Evolutionary conservation across 2,797 vertebrate species (phyloP).

Genomic region (Acridotheres tristis): DNA sequence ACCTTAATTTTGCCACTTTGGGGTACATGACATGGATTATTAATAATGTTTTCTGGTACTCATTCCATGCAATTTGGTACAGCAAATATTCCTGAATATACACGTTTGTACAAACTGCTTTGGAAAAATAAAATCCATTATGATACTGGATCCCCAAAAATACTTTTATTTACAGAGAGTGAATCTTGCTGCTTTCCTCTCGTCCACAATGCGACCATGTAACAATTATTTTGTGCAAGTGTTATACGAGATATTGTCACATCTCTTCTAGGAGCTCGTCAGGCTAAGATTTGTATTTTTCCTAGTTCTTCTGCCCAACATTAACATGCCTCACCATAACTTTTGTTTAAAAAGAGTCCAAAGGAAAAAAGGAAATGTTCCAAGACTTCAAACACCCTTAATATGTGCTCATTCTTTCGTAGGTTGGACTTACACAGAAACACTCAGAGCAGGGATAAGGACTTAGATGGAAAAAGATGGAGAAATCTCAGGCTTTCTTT

Average conservation of each 20-base stretch:
- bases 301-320: neutral
- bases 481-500: neutral
- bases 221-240: neutral
- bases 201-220: rapidly evolving
- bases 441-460: neutral
- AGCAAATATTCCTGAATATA: neutral
- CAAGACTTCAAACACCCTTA: neutral
- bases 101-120: neutral
- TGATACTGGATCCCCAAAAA: neutral
- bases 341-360: neutral
- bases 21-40: neutral
- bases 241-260: neutral
- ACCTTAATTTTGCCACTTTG: neutral
- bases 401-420: neutral
- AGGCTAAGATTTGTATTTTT: neutral
- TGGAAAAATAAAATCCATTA: neutral
- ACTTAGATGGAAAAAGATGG: neutral
- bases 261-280: neutral
- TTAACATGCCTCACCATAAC: neutral
- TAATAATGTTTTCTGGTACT: neutral
- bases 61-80: neutral
- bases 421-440: neutral
- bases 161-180: neutral
- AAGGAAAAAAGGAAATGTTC: neutral
- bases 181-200: neutral